Conservation (phyloP, 2,888 invertebrate genomes). For the Ligdia adustata region DNA sequence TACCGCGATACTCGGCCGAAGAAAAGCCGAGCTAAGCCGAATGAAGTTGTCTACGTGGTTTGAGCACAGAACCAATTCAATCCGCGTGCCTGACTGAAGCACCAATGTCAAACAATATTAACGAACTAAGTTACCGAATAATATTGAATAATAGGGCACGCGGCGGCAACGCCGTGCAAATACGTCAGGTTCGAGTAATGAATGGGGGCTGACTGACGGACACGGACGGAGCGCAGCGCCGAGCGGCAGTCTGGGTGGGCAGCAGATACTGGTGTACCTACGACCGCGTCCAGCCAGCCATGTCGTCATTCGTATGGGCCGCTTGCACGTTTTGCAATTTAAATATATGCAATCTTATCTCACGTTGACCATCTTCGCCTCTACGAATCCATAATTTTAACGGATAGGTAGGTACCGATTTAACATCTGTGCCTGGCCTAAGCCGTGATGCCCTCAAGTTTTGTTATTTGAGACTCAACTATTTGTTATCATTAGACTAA, state of each 20-base stretch:
- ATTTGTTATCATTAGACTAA: no score
- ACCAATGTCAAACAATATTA: constrained; percentile 14
- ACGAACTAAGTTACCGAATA: constrained; percentile 7
- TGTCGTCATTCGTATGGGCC: constrained; percentile 31
- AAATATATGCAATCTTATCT: constrained; percentile 27
- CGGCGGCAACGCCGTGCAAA: constrained; percentile 16
- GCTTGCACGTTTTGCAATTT: constrained; percentile 35
- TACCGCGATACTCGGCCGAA: constrained; percentile 27
- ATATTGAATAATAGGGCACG: constrained; percentile 7
- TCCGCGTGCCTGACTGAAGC: constrained; percentile 1
- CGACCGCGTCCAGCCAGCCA: constrained; percentile 10
- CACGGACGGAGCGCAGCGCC: no score
- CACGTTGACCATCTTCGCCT: constrained; percentile 1
- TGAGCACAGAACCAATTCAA: constrained; percentile 5
- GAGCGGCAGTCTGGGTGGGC: constrained; percentile 5
- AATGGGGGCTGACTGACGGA: constrained; percentile 16
- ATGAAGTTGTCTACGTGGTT: constrained; percentile 29
- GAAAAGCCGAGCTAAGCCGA: constrained; percentile 48
- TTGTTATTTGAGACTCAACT: no score
- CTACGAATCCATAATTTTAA: constrained; percentile 2
- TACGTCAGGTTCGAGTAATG: constrained; percentile 14
- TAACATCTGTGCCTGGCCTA: neutral
- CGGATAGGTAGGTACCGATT: no score
- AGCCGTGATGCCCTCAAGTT: no score
- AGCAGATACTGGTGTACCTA: constrained; percentile 1